Evolutionary conservation across 2,113 vertebrate species (phyloP), one percentile per base, ranked within the genome.

Genomic region (Gallinago undulata): DNA sequence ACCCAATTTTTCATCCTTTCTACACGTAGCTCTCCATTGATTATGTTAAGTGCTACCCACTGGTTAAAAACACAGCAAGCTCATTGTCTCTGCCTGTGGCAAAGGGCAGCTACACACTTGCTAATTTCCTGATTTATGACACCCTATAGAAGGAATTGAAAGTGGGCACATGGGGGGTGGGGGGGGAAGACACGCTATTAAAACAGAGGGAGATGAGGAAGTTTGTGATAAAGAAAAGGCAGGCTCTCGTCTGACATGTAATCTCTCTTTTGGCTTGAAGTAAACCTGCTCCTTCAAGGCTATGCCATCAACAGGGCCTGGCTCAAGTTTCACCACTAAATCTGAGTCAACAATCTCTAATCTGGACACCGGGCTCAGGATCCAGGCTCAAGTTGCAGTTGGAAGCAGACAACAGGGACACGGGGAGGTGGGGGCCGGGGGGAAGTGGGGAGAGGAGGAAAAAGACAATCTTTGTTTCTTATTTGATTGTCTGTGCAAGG

Each of bases 261-360:
- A 99, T 98, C 98, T 98, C 97, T 96, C 96, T 97, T 97, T 98
- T 98, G 98, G 98, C 98, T 98, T 95, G 96, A 96, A 97, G 90
- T 96, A 97, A 97, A 97, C 97, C 98, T 97, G 94, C 98, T 98
- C 97, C 98, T 98, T 98, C 97, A 99, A 98, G 98, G 98, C 97
- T 96, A 97, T 98, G 98, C 98, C 98, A 98, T 98, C 98, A 98
- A 98, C 98, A 98, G 98, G 97, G 96, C 68, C 95, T 87, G 97
- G 98, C 97, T 99, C 98, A 96, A 89, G 91, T 99, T 99, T 98
- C 98, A 99, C 97, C 97, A 95, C 98, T 98, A 98, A 98, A 98
- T 98, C 98, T 98, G 98, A 99, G 98, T 98, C 98, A 98, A 99
- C 98, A 98, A 98, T 98, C 98, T 98, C 98, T 98, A 98, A 98